Percentiles rank a stretch among this genome's conserved stretches.
Conservation (phyloP, 1,140 invertebrate species). For the Micrasema longulum region DNA sequence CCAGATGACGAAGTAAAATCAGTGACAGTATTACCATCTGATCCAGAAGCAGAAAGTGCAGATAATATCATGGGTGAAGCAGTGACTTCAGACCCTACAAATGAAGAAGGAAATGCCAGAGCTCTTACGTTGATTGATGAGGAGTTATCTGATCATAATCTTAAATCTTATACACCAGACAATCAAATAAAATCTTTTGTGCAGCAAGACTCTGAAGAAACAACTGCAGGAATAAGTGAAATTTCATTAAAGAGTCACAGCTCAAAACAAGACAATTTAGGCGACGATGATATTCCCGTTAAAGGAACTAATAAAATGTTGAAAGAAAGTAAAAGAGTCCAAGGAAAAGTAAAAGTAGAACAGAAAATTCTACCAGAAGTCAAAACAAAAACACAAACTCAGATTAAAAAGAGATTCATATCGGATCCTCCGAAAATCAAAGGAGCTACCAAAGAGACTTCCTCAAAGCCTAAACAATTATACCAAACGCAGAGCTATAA, state of each 20-base stretch:
- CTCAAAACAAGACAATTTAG: constrained; percentile 16
- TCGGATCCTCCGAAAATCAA: constrained; percentile 23
- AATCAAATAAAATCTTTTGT: constrained; percentile 37
- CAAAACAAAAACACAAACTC: constrained; percentile 18
- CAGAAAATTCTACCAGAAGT: constrained; percentile 47
- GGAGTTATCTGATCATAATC: constrained; percentile 37
- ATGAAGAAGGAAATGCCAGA: constrained; percentile 29
- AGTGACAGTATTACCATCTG: neutral
- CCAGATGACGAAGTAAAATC: constrained; percentile 49
- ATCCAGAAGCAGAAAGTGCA: constrained; percentile 43
- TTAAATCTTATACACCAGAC: constrained; percentile 14
- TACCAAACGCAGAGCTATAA: constrained; percentile 68
- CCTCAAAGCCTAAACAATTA: constrained; percentile 49
- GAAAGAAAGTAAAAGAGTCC: constrained; percentile 2
- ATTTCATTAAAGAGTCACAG: constrained; percentile 43
- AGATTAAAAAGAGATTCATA: constrained; percentile 43
- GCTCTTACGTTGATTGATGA: constrained; percentile 48
- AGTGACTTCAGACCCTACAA: constrained; percentile 26
- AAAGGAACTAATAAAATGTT: neutral
- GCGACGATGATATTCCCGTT: constrained; percentile 1
- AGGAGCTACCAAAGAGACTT: constrained; percentile 15
- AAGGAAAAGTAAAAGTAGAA: constrained; percentile 42
- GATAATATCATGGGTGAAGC: constrained; percentile 50
- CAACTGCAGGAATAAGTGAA: constrained; percentile 45
- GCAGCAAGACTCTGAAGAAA: constrained; percentile 53